Evolutionary conservation across 2,888 invertebrate genomes (phyloP).

Genomic region (Monoplex corrugatus): DNA sequence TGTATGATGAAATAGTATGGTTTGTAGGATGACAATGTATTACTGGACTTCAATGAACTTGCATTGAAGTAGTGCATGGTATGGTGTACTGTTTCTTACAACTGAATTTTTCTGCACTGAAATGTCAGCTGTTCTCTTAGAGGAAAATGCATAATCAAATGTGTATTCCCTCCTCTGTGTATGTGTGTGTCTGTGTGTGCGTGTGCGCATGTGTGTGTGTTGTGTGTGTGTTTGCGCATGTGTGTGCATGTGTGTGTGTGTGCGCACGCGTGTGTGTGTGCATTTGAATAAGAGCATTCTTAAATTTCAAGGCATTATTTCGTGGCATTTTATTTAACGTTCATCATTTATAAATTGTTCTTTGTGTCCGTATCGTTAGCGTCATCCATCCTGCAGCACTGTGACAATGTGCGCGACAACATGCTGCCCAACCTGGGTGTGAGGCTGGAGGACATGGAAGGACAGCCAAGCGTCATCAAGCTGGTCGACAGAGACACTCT

Average conservation of each 20-base stretch:
- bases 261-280: background rate
- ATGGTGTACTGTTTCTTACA: too few species aligned
- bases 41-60: too few species aligned
- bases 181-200: background rate
- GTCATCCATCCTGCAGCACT: constrained; percentile 87
- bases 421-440: constrained; percentile 95
- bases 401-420: constrained; percentile 93
- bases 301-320: too few species aligned
- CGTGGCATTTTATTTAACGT: too few species aligned
- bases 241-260: background rate
- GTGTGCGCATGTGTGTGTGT: background rate
- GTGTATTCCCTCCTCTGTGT: background rate
- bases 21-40: too few species aligned
- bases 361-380: background rate
- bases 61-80: too few species aligned
- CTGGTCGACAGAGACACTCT: constrained; percentile 91
- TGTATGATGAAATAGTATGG: too few species aligned
- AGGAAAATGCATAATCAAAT: too few species aligned
- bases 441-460: constrained; percentile 94
- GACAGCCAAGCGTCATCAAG: constrained; percentile 87
- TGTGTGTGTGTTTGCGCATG: background rate
- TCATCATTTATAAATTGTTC: background rate
- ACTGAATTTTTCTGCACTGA: too few species aligned
- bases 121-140: too few species aligned
- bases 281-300: too few species aligned